Base-by-base conservation (phyloP, 2,888 invertebrate genomes). In the Thera obeliscata region DNA sequence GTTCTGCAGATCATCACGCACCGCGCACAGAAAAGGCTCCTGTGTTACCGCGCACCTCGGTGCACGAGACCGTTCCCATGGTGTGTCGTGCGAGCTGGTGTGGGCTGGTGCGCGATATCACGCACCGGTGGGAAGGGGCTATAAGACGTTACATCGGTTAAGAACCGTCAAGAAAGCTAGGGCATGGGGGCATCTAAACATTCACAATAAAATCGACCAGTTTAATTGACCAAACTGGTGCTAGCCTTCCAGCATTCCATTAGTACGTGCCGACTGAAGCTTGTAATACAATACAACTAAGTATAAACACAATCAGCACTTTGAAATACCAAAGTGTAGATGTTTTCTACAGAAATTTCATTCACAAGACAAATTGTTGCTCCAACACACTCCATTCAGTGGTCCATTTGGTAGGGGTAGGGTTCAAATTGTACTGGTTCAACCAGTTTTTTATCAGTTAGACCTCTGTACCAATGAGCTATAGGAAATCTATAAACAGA, bases 181-280 rank as follows among this genome's bases (percentile, higher is more conserved):
- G 38, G 1, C 5, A 38, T 5, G 5, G 3, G 38, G 3, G 38
- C 38, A 4, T 5, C 38, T 38, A 38, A 5, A 38, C 22, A 38
- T 38, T 4, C 38, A 4, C 5, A 38, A 5, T 52, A 8, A 8
- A 33, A 8, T 22, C 49, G 22, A 12, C 50, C 50, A n/a, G 11
- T 5, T 55, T 8, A 55, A 35, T 46, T 36, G 8, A 35, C n/a
- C 41, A n/a, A 43, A 61, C 43, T 35, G 7, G 60, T 61, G 60
- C 60, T 61, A 61, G 11, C 90, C 90, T 90, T 89, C 90, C 87
- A 83, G 81, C 87, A 88, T 90, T 86, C 86, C 81, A 77, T 66
- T 81, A 48, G 56, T 54, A 82, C 83, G 81, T 83, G 84, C 76
- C 74, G 66, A 68, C 69, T 74, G 71, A 70, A 70, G 67, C 73